Base-by-base conservation (phyloP, 1,140 invertebrate genomes). In the Heliconius hermathena region DNA sequence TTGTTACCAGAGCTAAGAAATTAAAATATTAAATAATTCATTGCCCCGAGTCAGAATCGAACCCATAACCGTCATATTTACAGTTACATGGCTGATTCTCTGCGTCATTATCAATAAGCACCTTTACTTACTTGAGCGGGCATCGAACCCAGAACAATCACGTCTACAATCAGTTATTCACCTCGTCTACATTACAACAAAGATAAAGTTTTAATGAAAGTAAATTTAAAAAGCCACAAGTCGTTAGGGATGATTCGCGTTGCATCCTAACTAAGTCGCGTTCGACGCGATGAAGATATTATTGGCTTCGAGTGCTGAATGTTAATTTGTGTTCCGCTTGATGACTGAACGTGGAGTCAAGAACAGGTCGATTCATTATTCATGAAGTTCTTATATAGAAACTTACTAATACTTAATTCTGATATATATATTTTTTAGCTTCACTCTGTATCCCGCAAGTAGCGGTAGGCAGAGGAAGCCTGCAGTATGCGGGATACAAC, bases 221-320 rank as follows among this genome's bases (percentile, higher is more conserved):
- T 72, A 72, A 72, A 72, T 72, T 72, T 72, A 72, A 72, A 72
- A 72, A 72, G 71, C 71, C 71, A 72, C 33, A 72, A 72, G 71
- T 72, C 60, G 60, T 66, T 66, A 66, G 60, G 60, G 60, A 66
- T 66, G 60, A 66, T 66, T 29, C 60, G 71, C 71, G 71, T 9
- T 38, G 71, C 29, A 72, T 72, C 36, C 71, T 72, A 72, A 72
- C 36, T 8, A 72, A 72, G 71, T 72, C 71, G 71, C 71, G 71
- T 72, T 38, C 71, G 71, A 38, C 71, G 36, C 71, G 71, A 72
- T 72, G 71, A 72, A 72, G 71, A 72, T 72, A 72, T 72, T 72
- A 72, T 72, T 72, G 71, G 33, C 71, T n/a, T 72, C 71, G 71
- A 72, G 71, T 38, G 71, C 36, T 72, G 71, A 72, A 72, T 72